phyloP scores from a whole-genome alignment of 2,797 vertebrate genomes.

The Hylomyscus alleni region DNA sequence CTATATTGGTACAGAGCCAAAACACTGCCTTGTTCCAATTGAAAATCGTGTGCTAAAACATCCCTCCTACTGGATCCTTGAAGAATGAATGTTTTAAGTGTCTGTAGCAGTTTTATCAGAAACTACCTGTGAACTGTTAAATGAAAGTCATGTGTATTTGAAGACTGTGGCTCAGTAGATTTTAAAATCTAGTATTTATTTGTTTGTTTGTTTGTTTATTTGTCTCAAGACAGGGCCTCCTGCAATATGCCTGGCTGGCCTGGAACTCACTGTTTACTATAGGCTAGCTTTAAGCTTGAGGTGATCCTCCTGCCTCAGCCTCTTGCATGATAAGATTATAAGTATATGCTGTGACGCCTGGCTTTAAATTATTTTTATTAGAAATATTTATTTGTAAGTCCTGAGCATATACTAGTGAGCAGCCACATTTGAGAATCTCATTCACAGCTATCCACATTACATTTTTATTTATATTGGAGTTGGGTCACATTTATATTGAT shows the following conservation, averaged over 20 bases:
- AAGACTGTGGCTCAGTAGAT: slow-evolving; percentile 42
- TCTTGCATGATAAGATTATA: background rate
- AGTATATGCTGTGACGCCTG: background rate
- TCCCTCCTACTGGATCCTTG: slow-evolving; percentile 13
- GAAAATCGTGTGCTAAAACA: slow-evolving; percentile 39
- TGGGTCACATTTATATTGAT: slow-evolving; percentile 37
- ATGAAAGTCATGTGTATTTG: slow-evolving; percentile 23
- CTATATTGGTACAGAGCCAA: slow-evolving; percentile 35
- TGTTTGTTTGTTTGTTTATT: background rate
- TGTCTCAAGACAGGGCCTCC: background rate
- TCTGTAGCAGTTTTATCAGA: slow-evolving; percentile 25
- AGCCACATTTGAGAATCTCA: slow-evolving; percentile 53
- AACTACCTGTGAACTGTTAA: slow-evolving; percentile 44
- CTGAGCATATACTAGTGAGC: background rate
- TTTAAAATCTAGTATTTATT: slow-evolving; percentile 50
- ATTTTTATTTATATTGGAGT: slow-evolving; percentile 53
- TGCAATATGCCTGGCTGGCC: background rate
- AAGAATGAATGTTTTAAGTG: slow-evolving; percentile 46
- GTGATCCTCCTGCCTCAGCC: background rate
- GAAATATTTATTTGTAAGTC: slow-evolving; percentile 12
- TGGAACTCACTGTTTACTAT: background rate
- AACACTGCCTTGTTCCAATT: slow-evolving; percentile 57
- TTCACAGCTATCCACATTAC: background rate
- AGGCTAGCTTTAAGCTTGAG: background rate
- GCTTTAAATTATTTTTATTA: slow-evolving; percentile 46